A percentile compares a stretch with the other conserved stretches of the same genome.
These are phyloP conservation scores for Sorex fumeus DNA, from an alignment of 2,113 vertebrate species.

Conservation along the genomic window DNA sequence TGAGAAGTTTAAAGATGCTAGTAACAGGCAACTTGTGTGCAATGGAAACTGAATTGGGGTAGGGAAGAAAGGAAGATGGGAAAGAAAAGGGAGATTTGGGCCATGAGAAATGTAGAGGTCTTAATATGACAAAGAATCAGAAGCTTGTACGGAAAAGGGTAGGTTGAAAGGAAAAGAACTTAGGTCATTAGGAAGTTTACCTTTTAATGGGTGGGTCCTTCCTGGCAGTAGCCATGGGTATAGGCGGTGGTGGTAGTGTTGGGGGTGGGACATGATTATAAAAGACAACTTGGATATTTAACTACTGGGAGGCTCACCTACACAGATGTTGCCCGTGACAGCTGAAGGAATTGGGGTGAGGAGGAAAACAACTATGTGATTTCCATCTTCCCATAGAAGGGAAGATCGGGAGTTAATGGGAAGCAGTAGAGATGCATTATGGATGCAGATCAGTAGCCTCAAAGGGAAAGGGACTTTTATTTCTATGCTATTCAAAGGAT, in stretches of 20 bases:
- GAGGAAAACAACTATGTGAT: background rate
- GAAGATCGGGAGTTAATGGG: constrained; percentile 18
- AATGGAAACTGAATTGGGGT: background rate
- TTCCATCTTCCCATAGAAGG: constrained; percentile 28
- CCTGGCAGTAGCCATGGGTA: background rate
- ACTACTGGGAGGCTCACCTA: background rate
- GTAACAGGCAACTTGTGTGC: background rate
- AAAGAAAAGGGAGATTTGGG: background rate
- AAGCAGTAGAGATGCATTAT: background rate
- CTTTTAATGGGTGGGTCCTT: background rate
- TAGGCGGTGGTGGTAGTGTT: background rate
- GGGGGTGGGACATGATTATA: background rate
- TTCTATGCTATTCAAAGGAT: background rate
- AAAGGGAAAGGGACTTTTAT: constrained; percentile 35
- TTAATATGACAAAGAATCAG: background rate
- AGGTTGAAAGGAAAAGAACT: background rate
- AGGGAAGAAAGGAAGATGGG: background rate
- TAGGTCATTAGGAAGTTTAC: background rate
- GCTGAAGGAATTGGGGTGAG: background rate
- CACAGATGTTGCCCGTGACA: constrained; percentile 3
- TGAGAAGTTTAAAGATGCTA: background rate
- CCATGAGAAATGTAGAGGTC: background rate
- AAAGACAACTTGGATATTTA: background rate
- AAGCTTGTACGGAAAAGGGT: background rate
- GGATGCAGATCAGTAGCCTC: background rate